phyloP scores from a whole-genome alignment of 2,113 vertebrate species.

The Dasyornis broadbenti region DNA sequence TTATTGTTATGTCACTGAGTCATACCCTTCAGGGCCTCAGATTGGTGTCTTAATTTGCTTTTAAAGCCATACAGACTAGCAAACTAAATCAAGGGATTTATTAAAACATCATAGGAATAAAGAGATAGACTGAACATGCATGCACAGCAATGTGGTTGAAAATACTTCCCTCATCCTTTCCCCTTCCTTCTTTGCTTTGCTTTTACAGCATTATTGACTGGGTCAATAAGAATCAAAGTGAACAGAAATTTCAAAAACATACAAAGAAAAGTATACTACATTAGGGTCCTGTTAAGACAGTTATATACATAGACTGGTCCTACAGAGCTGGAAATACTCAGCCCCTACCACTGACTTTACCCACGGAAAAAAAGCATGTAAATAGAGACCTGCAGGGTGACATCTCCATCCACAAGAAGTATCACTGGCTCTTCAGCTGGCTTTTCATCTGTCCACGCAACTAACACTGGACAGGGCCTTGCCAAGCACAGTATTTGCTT shows the following conservation, averaged over 20 bases:
- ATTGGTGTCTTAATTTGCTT: background rate
- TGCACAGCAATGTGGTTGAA: background rate
- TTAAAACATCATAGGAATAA: background rate
- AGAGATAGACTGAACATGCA: background rate
- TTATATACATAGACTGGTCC: background rate
- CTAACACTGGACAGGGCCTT: background rate
- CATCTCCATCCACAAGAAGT: background rate
- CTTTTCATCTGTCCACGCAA: background rate
- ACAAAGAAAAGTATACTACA: background rate
- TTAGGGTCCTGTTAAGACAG: background rate
- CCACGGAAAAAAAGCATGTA: accelerated
- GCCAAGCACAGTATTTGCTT: background rate
- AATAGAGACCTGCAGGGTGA: background rate
- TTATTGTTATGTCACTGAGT: constrained; percentile 33
- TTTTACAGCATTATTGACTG: background rate
- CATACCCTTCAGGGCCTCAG: constrained; percentile 23
- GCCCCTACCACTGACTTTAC: background rate
- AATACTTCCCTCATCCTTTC: background rate
- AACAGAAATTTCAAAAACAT: background rate
- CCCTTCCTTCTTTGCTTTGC: background rate
- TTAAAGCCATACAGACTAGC: background rate
- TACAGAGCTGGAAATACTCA: accelerated
- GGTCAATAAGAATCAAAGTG: background rate
- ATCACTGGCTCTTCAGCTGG: background rate
- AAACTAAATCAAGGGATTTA: background rate